Conservation (phyloP, 1,140 invertebrate species). For the Cataglyphis hispanica region DNA sequence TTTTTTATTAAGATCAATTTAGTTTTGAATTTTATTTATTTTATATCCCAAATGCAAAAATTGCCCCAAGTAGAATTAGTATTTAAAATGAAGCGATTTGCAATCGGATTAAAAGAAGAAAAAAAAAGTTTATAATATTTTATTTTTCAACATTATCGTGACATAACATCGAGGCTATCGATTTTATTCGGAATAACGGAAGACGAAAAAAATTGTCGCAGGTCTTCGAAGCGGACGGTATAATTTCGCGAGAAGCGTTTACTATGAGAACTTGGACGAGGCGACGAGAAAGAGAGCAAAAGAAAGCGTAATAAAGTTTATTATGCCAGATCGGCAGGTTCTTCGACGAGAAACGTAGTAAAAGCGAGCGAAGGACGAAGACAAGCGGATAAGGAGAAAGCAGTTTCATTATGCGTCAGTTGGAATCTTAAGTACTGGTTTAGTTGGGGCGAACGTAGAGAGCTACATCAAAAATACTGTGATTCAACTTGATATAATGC, state of each 20-base stretch:
- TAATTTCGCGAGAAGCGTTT: constrained; percentile 23
- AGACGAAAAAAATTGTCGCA: not conserved
- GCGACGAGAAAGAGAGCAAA: not conserved
- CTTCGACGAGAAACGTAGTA: constrained; percentile 24
- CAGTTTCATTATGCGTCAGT: constrained; percentile 62
- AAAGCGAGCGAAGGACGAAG: constrained; percentile 10
- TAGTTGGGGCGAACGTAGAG: constrained; percentile 36
- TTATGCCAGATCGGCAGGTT: constrained; percentile 30
- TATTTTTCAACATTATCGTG: not conserved
- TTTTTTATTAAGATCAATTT: constrained; percentile 25
- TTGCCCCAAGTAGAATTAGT: not conserved
- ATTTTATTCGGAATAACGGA: not conserved
- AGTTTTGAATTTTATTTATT: constrained; percentile 17
- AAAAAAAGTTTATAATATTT: not conserved
- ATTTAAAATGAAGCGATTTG: not conserved
- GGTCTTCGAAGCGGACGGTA: not conserved
- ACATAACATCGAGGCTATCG: constrained; percentile 42
- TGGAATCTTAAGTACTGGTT: constrained; percentile 62
- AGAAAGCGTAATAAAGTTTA: constrained; percentile 53
- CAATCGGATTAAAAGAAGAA: not conserved
- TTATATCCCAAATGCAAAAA: not conserved
- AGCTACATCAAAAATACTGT: constrained; percentile 28
- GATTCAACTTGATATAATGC: not conserved
- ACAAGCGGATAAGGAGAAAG: constrained; percentile 64
- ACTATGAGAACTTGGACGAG: not conserved